These are phyloP conservation scores for Heptranchias perlo DNA, from an alignment of 2,113 vertebrate genomes.

Conservation along the genomic window DNA sequence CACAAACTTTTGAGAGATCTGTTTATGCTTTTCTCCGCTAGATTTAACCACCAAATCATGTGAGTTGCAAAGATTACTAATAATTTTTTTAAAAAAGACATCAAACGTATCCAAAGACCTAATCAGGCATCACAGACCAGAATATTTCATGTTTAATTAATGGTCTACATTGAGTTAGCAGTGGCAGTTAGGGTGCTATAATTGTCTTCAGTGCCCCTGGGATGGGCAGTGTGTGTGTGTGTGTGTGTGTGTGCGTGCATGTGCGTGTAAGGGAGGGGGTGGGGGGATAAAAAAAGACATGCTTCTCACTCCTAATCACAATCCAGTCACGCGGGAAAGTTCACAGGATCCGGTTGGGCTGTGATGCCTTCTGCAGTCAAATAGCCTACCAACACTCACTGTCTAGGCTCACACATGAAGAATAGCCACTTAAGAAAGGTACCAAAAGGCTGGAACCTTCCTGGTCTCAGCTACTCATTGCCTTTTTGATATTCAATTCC, in stretches of 20 bases:
- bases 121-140: no score
- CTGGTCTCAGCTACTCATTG: neutral
- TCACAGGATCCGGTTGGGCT: neutral
- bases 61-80: neutral
- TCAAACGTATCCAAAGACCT: no score
- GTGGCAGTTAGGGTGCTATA: neutral
- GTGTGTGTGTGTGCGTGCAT: no score
- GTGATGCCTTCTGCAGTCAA: neutral
- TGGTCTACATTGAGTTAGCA: neutral
- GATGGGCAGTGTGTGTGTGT: neutral
- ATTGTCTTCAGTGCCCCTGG: neutral
- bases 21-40: no score
- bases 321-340: neutral
- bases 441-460: neutral
- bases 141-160: neutral
- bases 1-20: no score
- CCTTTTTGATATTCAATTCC: neutral
- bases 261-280: no score
- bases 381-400: neutral
- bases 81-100: neutral
- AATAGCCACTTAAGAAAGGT: neutral
- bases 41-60: neutral
- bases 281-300: no score
- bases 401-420: neutral
- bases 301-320: neutral